Conservation (phyloP, 2,888 invertebrate genomes). For the Ophraella communa region DNA sequence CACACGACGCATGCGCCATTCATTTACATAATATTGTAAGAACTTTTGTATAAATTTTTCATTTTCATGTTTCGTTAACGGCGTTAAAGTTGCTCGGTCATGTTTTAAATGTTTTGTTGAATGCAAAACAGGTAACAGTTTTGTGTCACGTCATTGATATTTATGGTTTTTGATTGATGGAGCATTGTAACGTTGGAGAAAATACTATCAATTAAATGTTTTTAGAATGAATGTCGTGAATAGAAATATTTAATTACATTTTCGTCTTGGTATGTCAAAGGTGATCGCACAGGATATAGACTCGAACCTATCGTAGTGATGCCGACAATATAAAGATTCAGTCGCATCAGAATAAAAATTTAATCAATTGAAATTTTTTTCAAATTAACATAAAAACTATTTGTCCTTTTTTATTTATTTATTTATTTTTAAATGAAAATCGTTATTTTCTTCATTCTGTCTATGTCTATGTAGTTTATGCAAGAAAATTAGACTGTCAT, state of each 20-base stretch:
- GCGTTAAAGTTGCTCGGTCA: conserved; percentile 27
- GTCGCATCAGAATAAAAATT: too few relatives aligned
- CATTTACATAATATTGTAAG: conserved; percentile 44
- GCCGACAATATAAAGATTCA: too few relatives aligned
- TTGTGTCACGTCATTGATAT: conserved; percentile 22
- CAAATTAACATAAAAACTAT: too few relatives aligned
- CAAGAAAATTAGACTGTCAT: too few relatives aligned
- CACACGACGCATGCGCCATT: conserved; percentile 46
- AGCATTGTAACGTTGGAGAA: neutral
- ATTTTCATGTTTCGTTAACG: conserved; percentile 3
- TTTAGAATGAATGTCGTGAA: conserved; percentile 6
- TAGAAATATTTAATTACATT: conserved; percentile 9
- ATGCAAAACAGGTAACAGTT: conserved; percentile 33
- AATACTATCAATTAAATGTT: conserved; percentile 14
- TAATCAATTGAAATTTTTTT: too few relatives aligned
- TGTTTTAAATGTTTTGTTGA: conserved; percentile 23
- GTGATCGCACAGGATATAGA: neutral
- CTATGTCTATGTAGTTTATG: too few relatives aligned
- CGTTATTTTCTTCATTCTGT: too few relatives aligned
- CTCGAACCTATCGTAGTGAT: too few relatives aligned
- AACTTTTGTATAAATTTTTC: conserved; percentile 15
- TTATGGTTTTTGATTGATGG: conserved; percentile 20
- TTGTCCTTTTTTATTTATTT: too few relatives aligned
- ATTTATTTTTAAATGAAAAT: too few relatives aligned
- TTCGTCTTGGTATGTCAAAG: neutral